Percentiles rank a stretch among this genome's conserved stretches.
These are phyloP conservation scores for Andrena camellia DNA, from an alignment of 2,888 invertebrate genomes.

Conservation along the genomic window DNA sequence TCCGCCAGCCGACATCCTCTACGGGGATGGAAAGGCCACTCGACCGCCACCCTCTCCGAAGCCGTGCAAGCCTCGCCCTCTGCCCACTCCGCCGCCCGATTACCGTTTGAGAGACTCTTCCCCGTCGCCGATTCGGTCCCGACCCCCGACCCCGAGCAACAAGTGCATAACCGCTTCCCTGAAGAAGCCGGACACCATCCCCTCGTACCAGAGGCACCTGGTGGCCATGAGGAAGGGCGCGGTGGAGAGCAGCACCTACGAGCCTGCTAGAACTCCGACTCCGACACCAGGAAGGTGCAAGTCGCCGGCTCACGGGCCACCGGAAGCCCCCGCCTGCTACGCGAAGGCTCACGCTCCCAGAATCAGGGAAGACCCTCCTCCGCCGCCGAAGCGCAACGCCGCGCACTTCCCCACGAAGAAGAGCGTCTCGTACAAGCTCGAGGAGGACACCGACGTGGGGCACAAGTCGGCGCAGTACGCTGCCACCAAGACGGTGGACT, in stretches of 20 bases:
- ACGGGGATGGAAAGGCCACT: conserved; percentile 73
- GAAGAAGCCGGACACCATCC: conserved; percentile 92
- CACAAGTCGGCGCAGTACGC: conserved; percentile 79
- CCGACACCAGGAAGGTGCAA: conserved; percentile 86
- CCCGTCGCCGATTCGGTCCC: conserved; percentile 86
- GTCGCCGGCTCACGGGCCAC: conserved; percentile 91
- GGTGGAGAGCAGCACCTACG: conserved; percentile 76
- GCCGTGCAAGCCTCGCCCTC: conserved; percentile 76
- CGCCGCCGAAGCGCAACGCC: conserved; percentile 66
- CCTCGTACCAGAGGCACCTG: conserved; percentile 92
- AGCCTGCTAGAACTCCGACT: conserved; percentile 81
- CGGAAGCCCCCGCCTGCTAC: conserved; percentile 82
- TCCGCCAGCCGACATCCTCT: conserved; percentile 81
- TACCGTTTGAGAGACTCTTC: conserved; percentile 82
- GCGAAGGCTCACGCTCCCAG: conserved; percentile 89
- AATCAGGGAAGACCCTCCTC: conserved; percentile 86
- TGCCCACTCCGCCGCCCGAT: conserved; percentile 83
- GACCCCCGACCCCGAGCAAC: conserved; percentile 89
- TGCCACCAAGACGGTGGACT: conserved; percentile 83
- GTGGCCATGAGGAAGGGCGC: conserved; percentile 86
- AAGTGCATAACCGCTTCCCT: conserved; percentile 77
- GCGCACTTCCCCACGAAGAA: conserved; percentile 69
- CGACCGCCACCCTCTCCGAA: conserved; percentile 54
- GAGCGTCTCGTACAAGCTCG: conserved; percentile 79
- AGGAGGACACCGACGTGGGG: conserved; percentile 82